Evolutionary conservation across 1,140 invertebrate genomes (phyloP).

Genomic region (Scylla paramamosain): DNA sequence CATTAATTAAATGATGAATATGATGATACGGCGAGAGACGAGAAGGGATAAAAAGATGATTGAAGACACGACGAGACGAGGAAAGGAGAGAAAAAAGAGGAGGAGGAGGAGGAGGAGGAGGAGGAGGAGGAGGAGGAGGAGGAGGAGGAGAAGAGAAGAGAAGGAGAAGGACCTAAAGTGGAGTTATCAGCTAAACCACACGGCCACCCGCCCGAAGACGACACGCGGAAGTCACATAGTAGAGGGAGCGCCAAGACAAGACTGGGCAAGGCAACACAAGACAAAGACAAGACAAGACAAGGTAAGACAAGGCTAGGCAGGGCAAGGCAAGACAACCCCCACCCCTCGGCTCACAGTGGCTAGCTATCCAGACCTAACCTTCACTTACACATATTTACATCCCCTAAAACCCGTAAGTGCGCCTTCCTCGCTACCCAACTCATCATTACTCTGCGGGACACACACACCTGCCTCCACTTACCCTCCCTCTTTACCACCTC

Average conservation of each 20-base stretch:
- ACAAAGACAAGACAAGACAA: too few relatives aligned
- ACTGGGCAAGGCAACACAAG: not conserved
- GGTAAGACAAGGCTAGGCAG: too few relatives aligned
- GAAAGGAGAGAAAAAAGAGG: too few relatives aligned
- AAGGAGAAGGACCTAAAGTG: not conserved
- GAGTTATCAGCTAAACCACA: not conserved
- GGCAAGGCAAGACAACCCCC: not conserved
- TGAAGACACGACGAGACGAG: too few relatives aligned
- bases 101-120: too few relatives aligned
- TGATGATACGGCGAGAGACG: too few relatives aligned
- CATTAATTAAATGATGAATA: too few relatives aligned
- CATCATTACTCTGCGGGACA: conserved; percentile 19
- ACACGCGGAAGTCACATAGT: not conserved
- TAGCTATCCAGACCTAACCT: not conserved
- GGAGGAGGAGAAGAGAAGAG: not conserved
- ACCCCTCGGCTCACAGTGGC: not conserved
- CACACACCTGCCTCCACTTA: conserved; percentile 7
- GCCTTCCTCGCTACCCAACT: not conserved
- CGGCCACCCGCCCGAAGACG: too few relatives aligned
- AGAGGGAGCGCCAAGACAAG: not conserved
- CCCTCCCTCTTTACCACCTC: not conserved
- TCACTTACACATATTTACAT: conserved; percentile 6
- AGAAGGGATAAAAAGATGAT: too few relatives aligned
- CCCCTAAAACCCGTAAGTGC: not conserved
- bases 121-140: too few relatives aligned